Conservation (phyloP, 2,888 invertebrate genomes). For the Habrosyne pyritoides region DNA sequence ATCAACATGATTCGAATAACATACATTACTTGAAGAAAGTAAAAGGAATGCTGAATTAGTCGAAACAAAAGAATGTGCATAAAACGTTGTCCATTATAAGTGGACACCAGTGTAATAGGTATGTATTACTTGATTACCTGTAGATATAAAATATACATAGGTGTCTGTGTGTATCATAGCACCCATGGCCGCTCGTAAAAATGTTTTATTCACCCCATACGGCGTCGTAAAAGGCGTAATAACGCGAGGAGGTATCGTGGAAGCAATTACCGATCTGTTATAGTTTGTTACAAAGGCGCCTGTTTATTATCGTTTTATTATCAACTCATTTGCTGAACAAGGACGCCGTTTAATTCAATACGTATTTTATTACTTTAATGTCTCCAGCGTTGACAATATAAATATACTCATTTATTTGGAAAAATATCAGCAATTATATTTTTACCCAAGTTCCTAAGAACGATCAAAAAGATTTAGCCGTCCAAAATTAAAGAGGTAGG, state of each 20-base stretch:
- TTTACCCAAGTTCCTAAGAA: background rate
- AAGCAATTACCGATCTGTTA: conserved; percentile 84
- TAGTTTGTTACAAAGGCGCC: conserved; percentile 83
- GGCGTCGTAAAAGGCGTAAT: conserved; percentile 84
- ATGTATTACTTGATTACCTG: conserved; percentile 61
- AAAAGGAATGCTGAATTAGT: too few relatives aligned
- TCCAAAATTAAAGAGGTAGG: background rate
- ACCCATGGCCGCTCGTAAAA: conserved; percentile 82
- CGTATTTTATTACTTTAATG: conserved; percentile 54
- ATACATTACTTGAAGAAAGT: too few relatives aligned
- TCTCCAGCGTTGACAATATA: conserved; percentile 33
- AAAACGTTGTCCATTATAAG: background rate
- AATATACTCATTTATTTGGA: background rate
- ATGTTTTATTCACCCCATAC: conserved; percentile 84
- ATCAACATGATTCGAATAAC: too few relatives aligned
- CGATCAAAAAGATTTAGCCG: background rate
- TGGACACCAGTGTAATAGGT: conserved; percentile 29
- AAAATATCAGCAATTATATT: background rate
- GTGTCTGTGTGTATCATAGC: conserved; percentile 70
- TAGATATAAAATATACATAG: conserved; percentile 44
- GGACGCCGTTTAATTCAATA: conserved; percentile 77
- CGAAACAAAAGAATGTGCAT: too few relatives aligned
- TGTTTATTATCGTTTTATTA: conserved; percentile 83
- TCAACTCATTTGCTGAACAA: conserved; percentile 80
- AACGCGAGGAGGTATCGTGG: conserved; percentile 82